Evolutionary conservation across 2,797 vertebrate genomes (phyloP).

Genomic region (Pangasius mekongensis): DNA sequence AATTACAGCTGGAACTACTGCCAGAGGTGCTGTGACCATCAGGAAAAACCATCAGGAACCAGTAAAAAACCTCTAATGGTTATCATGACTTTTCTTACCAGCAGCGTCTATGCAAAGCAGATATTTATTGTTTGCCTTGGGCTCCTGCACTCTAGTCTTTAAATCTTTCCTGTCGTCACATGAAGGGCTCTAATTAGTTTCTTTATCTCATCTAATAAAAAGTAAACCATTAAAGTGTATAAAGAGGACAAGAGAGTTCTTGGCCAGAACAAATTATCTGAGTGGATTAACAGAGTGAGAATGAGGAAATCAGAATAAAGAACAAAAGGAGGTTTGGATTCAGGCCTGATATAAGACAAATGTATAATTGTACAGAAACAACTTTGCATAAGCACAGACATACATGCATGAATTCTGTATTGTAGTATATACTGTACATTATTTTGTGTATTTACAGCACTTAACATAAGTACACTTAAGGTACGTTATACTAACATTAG

Average conservation of each 20-base stretch:
- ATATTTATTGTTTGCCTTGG: constrained; percentile 8
- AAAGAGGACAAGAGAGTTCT: neutral
- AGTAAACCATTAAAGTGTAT: neutral
- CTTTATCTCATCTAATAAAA: constrained; percentile 19
- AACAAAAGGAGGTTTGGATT: neutral
- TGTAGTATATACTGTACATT: neutral
- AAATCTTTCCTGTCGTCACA: neutral
- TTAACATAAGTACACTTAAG: neutral
- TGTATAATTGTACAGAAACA: no score
- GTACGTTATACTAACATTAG: neutral
- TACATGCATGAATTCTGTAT: no score
- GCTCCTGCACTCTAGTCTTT: neutral
- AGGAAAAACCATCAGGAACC: neutral
- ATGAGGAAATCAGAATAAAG: neutral
- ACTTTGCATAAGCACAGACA: no score
- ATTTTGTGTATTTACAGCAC: neutral
- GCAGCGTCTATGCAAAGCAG: neutral
- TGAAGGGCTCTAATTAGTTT: constrained; percentile 8
- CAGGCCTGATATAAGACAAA: no score
- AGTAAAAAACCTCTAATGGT: neutral
- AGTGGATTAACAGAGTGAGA: neutral
- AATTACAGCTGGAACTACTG: neutral
- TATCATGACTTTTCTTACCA: neutral
- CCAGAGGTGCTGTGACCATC: neutral
- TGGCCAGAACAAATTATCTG: neutral